Evolutionary conservation across 2,797 vertebrate genomes (phyloP).

Genomic region (Rhinella marina): DNA sequence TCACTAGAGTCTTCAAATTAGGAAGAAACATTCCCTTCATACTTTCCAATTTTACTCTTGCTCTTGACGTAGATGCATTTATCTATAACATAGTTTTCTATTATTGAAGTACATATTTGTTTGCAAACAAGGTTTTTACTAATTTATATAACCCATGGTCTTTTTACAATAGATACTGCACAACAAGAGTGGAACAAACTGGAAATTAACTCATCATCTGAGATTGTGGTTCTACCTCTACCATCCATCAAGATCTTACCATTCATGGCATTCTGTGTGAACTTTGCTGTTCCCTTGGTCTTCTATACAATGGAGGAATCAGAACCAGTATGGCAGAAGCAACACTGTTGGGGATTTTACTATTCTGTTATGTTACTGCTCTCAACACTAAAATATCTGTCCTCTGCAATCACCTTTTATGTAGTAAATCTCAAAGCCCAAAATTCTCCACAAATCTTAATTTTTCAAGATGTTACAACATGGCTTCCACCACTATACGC

Average conservation of each 20-base stretch:
- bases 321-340: slow-evolving; percentile 46
- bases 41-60: background rate
- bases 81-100: background rate
- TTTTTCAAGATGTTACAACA: slow-evolving; percentile 28
- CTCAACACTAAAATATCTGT: slow-evolving; percentile 45
- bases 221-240: background rate
- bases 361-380: slow-evolving; percentile 51
- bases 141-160: background rate
- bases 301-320: slow-evolving; percentile 45
- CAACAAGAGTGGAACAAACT: background rate
- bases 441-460: background rate
- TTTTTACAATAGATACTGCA: slow-evolving; percentile 26
- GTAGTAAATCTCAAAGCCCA: background rate
- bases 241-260: slow-evolving; percentile 21
- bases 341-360: slow-evolving; percentile 47
- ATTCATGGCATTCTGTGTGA: slow-evolving; percentile 33
- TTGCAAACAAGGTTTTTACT: background rate
- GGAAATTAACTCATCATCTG: slow-evolving; percentile 6
- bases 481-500: slow-evolving; percentile 46
- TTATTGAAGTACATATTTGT: background rate
- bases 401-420: slow-evolving; percentile 44
- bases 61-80: background rate
- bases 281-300: slow-evolving; percentile 44
- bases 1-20: no score
- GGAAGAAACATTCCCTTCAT: background rate